Conservation (phyloP, 2,888 invertebrate species). For the Mesorhabditis spiculigera region DNA sequence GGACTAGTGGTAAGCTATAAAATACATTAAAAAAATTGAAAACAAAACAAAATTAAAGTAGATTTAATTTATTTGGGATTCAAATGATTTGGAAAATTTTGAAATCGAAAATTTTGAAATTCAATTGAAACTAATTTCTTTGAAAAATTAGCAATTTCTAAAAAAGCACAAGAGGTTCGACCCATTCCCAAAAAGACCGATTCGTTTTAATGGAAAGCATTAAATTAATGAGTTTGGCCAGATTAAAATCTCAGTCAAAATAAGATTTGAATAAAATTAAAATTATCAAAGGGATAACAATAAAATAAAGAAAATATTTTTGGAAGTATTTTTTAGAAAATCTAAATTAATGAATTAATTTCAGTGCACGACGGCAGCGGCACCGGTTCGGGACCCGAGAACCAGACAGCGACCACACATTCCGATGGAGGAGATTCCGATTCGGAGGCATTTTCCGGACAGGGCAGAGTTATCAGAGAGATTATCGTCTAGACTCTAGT, state of each 20-base stretch:
- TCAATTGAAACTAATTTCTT: too few relatives aligned
- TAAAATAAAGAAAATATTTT: conserved; percentile 1
- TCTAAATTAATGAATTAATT: not conserved
- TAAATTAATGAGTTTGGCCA: too few relatives aligned
- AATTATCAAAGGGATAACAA: not conserved
- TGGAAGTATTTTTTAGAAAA: not conserved
- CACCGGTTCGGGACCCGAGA: not conserved
- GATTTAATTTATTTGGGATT: too few relatives aligned
- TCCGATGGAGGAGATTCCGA: conserved; percentile 1
- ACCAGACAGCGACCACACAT: not conserved
- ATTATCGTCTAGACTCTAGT: too few relatives aligned
- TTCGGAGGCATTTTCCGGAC: not conserved
- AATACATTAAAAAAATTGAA: not conserved
- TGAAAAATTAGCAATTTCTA: too few relatives aligned
- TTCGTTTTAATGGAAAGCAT: too few relatives aligned
- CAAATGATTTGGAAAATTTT: too few relatives aligned
- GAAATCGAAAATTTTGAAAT: too few relatives aligned
- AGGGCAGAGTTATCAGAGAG: not conserved
- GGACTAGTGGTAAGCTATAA: not conserved
- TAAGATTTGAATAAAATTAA: too few relatives aligned
- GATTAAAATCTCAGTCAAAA: too few relatives aligned
- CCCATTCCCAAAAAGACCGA: too few relatives aligned
- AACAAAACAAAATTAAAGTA: not conserved
- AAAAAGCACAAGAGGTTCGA: too few relatives aligned
- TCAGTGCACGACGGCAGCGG: conserved; percentile 5